Base-by-base conservation (phyloP, 2,113 vertebrate species). In the Entelurus aequoreus region DNA sequence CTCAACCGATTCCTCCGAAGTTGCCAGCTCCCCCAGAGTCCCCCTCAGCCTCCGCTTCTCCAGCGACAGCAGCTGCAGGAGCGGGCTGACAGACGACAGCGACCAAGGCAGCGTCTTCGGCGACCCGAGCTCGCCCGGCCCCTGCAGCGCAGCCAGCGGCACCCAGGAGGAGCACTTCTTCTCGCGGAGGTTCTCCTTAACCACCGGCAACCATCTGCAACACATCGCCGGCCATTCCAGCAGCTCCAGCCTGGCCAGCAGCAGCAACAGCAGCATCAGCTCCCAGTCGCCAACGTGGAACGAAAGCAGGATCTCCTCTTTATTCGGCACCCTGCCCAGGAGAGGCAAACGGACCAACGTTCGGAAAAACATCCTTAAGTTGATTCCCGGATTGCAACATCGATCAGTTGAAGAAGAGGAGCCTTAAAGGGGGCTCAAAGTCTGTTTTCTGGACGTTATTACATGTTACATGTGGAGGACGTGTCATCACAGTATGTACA, bases 391-490 rank as follows among this genome's bases (percentile, higher is more conserved):
- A 69, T 90, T 98, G 37, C 55, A 57, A 21, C 93, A 95, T 49
- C 85, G 90, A 40, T 92, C 96, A 0, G 89, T 97, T 10, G 93
- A 97, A 63, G 95, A 97, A 78, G 95, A 99, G 38, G 94, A 94
- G 54, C 19, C 16, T 12, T 57, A 28, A 44, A 21, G 11, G 16
- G 38, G 5, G 2, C 28, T 28, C 1, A 28, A 28, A 3, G 28
- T 28, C 0, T 3, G 28, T 28, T 28, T 28, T 28, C 28, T 28
- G 28, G 28, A 28, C 28, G 4, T 28, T 28, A 28, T 28, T 28
- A 28, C 28, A 28, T 28, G 28, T 28, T n/a, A n/a, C n/a, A n/a
- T n/a, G n/a, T 9, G 8, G 40, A 42, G 8, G 40, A 42, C 40
- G 6, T 42, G 40, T 42, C 40, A 3, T 42, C 28, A 28, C 28